Conservation (phyloP, 2,888 invertebrate genomes). For the Cordilura impudica region DNA sequence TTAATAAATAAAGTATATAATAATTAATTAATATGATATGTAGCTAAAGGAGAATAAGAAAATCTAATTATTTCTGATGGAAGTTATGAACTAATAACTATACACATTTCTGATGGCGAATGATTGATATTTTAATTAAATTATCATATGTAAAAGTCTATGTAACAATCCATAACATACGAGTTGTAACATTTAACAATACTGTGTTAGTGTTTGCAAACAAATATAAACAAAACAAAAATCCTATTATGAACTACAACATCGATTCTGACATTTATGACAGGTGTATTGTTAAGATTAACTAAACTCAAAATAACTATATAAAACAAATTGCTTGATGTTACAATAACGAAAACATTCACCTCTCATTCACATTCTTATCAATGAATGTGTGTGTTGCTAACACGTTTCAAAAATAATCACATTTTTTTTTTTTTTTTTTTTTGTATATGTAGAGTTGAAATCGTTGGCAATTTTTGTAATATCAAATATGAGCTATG, state of each 20-base stretch:
- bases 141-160: no score
- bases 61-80: no score
- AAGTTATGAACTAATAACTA: no score
- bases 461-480: not conserved
- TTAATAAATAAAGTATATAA: no score
- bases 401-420: conserved; percentile 43
- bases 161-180: no score
- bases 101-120: no score
- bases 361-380: not conserved
- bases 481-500: not conserved
- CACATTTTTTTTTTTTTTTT: conserved; percentile 4
- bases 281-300: not conserved
- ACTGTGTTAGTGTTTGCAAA: not conserved
- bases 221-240: not conserved
- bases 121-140: no score
- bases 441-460: not conserved
- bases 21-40: no score
- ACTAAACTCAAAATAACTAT: not conserved
- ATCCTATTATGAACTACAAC: not conserved
- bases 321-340: conserved; percentile 9
- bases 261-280: conserved; percentile 14
- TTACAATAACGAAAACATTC: conserved; percentile 1
- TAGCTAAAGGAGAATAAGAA: no score
- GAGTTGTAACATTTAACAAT: no score
- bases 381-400: not conserved